Evolutionary conservation across 2,888 invertebrate genomes (phyloP), one percentile per base, ranked within the genome.

Genomic region (Syrphus vitripennis): DNA sequence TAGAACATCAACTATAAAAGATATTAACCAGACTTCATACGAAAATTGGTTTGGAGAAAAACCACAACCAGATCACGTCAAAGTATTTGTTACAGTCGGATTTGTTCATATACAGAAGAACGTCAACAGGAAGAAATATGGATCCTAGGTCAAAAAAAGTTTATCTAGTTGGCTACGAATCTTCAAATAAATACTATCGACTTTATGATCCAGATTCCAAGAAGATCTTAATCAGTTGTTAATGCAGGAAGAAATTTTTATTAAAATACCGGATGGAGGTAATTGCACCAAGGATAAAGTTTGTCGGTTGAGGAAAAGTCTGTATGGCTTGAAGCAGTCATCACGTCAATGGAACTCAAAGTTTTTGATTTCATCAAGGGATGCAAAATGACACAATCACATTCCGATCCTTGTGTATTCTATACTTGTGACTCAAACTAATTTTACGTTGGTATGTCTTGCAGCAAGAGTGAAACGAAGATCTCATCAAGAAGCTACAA

Each of bases 401-500:
- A 26, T 4, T 26, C 26, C 26, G 26, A 26, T 26, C 26, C 3
- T 26, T 26, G 26, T 26, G 26, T 26, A 26, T 26, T 26, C 26
- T 26, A 4, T 26, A 26, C 3, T 26, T 26, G 26, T 5, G 26
- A 26, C 26, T 26, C 26, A 4, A 4, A 3, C 4, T 26, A 26
- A 26, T 26, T 26, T 26, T 26, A n/a, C n/a, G n/a, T n/a, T n/a
- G n/a, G 57, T 71, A 29, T 71, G 16, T 71, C 71, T 29, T 72
- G 45, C 34, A 53, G 59, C 26, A 48, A 16, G 24, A 16, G 9
- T 42, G 57, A 24, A 59, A 45, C n/a, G 9, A 72, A 19, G n/a
- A 16, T 4, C 3, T 26, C 3, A 26, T 26, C 26, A 5, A 26
- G 26, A 26, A 26, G 26, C 26, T 26, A 5, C 26, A 26, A 26